These are phyloP conservation scores for Drosophila quasianomalipes DNA, from an alignment of 2,888 invertebrate species.

Conservation along the genomic window DNA sequence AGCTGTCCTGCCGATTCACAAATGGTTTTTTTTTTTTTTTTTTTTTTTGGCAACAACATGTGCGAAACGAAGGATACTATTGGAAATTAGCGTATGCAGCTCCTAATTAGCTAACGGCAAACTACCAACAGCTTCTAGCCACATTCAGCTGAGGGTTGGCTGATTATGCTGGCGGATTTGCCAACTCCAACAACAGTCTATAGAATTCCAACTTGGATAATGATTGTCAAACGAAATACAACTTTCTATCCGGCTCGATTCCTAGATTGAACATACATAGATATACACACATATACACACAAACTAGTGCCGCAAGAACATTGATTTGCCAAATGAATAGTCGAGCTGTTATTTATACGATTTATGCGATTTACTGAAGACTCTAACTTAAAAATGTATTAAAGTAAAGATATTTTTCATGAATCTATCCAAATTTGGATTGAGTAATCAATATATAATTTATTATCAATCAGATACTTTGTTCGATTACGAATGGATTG, in stretches of 20 bases:
- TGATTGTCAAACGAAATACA: background rate
- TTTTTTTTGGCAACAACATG: constrained; percentile 21
- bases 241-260: background rate
- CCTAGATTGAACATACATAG: background rate
- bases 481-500: background rate
- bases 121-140: background rate
- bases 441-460: background rate
- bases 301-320: background rate
- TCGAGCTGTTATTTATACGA: background rate
- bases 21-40: constrained; percentile 20
- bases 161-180: constrained; percentile 17
- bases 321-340: background rate
- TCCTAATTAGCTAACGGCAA: constrained; percentile 33
- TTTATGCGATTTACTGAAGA: background rate
- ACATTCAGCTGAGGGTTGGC: constrained; percentile 3
- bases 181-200: background rate
- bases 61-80: constrained; percentile 38
- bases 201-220: background rate
- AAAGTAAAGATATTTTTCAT: background rate
- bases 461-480: background rate
- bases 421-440: background rate
- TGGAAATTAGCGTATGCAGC: constrained; percentile 60
- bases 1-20: constrained; percentile 9
- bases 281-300: background rate
- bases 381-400: background rate